These are phyloP conservation scores for Tauraco hartlaubi DNA, from an alignment of 2,797 vertebrate genomes.

Conservation along the genomic window DNA sequence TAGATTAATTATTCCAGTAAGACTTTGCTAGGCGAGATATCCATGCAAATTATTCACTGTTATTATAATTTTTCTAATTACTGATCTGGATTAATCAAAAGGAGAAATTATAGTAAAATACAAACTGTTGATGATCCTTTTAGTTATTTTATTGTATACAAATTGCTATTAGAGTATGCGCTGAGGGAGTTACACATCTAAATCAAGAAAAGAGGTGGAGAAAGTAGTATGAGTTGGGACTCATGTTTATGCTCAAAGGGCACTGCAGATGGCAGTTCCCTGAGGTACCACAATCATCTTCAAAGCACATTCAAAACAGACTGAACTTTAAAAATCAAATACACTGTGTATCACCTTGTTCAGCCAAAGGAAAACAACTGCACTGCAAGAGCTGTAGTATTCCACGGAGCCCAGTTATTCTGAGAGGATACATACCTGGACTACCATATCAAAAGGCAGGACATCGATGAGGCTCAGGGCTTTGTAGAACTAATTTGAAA, in stretches of 20 bases:
- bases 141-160: background rate
- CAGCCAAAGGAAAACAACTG: background rate
- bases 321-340: background rate
- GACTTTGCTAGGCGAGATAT: background rate
- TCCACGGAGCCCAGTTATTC: background rate
- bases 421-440: background rate
- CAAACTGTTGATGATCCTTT: background rate
- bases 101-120: background rate
- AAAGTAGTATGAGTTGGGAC: background rate
- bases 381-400: background rate
- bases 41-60: background rate
- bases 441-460: background rate
- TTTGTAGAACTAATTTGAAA: background rate
- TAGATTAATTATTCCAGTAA: background rate
- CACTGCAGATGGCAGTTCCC: background rate
- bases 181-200: background rate
- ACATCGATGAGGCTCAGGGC: background rate
- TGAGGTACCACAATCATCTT: background rate
- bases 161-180: background rate
- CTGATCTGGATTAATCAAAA: background rate
- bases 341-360: background rate
- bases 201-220: background rate
- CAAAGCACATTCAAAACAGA: background rate
- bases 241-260: background rate
- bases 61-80: background rate